Evolutionary conservation across 1,140 invertebrate genomes (phyloP).

Genomic region (Stegodyphus dumicola): DNA sequence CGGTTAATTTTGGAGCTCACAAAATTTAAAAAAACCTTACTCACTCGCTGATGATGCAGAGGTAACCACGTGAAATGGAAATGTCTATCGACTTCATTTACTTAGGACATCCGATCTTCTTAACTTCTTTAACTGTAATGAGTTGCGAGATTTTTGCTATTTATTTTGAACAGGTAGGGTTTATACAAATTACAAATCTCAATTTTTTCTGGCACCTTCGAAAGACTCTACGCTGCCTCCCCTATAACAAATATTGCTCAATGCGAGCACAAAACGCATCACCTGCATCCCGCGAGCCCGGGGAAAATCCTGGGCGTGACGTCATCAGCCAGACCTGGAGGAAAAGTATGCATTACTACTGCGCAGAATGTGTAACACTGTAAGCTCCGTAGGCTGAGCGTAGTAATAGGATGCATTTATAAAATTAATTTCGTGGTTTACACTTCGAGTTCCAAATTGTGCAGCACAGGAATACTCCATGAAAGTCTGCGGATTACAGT

Average conservation of each 20-base stretch:
- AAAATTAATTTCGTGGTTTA: conserved; percentile 49
- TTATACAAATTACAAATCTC: neutral
- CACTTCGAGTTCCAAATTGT: conserved; percentile 36
- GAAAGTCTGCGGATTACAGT: conserved; percentile 44
- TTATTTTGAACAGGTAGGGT: neutral
- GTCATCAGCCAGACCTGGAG: conserved; percentile 36
- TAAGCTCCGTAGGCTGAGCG: conserved; percentile 35
- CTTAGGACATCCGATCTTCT: neutral
- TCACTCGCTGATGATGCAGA: neutral
- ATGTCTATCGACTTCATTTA: neutral
- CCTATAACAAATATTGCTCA: conserved; percentile 34
- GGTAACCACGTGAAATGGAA: neutral
- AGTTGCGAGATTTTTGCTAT: neutral
- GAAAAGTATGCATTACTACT: conserved; percentile 44
- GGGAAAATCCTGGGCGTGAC: conserved; percentile 56
- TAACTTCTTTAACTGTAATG: neutral
- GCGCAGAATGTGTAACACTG: conserved; percentile 56
- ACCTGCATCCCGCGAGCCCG: conserved; percentile 41
- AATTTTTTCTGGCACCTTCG: neutral
- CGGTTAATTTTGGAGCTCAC: neutral
- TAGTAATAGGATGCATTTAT: conserved; percentile 43
- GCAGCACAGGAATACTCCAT: conserved; percentile 39
- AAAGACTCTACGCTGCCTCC: conserved; percentile 36
- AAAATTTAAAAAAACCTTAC: neutral
- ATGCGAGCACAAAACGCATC: conserved; percentile 49